Percentiles rank a stretch among this genome's conserved stretches.
Conservation (phyloP, 1,140 invertebrate genomes). For the Periplaneta americana region DNA sequence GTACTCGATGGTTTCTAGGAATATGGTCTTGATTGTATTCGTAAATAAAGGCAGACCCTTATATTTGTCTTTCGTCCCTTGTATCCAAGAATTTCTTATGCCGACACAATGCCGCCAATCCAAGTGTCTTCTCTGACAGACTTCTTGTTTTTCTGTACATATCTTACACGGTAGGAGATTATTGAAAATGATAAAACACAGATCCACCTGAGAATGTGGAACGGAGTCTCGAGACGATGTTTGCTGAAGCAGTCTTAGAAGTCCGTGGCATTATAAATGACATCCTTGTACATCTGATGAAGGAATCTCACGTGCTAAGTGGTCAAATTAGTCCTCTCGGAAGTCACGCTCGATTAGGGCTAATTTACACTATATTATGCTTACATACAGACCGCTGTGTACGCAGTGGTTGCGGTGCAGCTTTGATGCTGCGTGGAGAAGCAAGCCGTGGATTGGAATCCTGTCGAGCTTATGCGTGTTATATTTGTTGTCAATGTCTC, state of each 20-base stretch:
- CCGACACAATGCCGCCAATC: background rate
- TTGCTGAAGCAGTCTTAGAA: background rate
- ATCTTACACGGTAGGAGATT: background rate
- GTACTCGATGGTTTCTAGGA: background rate
- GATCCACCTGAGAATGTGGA: background rate
- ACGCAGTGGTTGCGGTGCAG: no score
- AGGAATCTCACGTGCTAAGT: background rate
- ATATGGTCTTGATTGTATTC: background rate
- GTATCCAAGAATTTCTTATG: background rate
- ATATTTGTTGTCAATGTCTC: no score
- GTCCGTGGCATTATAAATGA: background rate
- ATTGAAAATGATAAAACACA: background rate
- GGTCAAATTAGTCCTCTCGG: background rate
- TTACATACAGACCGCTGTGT: no score
- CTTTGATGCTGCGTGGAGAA: no score
- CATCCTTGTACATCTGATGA: background rate
- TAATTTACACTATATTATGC: no score
- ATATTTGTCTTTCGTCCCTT: background rate
- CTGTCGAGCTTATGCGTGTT: no score
- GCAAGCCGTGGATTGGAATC: no score
- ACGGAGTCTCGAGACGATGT: background rate
- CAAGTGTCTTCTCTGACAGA: background rate
- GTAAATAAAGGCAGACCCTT: background rate
- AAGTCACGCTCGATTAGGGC: no score
- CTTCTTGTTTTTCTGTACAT: background rate